These are phyloP conservation scores for Emydoidea blandingii DNA, from an alignment of 2,797 vertebrate species.

Conservation along the genomic window DNA sequence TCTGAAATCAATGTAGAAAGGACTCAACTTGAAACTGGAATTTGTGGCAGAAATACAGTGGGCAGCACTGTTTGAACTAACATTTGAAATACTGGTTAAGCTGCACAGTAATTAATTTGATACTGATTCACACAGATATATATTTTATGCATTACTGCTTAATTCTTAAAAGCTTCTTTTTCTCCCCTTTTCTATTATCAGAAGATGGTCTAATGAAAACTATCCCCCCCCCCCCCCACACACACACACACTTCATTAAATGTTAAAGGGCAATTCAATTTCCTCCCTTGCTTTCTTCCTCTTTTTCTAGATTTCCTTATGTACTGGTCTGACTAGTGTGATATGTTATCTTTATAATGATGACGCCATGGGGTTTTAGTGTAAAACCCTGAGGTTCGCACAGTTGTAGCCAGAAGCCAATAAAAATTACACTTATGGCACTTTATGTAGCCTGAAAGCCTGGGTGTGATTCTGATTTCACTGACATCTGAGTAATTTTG, in stretches of 20 bases:
- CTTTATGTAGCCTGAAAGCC: conserved; percentile 14
- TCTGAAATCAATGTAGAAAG: background rate
- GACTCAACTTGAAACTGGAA: background rate
- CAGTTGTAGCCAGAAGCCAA: background rate
- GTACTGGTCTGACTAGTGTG: background rate
- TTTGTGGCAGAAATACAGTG: background rate
- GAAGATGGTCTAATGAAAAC: conserved; percentile 22
- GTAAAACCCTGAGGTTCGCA: background rate
- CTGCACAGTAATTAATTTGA: conserved; percentile 6
- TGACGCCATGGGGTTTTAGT: background rate
- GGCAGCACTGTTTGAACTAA: background rate
- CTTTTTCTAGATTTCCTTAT: background rate
- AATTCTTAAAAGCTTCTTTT: background rate
- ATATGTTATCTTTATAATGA: conserved; percentile 2
- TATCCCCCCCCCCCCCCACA: background rate
- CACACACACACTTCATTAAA: background rate
- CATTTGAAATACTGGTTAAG: conserved; percentile 34
- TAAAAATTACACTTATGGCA: background rate
- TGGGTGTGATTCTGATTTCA: conserved; percentile 18
- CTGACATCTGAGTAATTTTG: background rate
- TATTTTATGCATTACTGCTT: conserved; percentile 31
- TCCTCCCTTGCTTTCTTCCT: conserved; percentile 18
- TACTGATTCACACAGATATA: conserved; percentile 16
- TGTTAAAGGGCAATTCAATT: conserved; percentile 35
- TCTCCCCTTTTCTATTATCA: background rate